Evolutionary conservation across 2,888 invertebrate species (phyloP).

Genomic region (Congeria kusceri): DNA sequence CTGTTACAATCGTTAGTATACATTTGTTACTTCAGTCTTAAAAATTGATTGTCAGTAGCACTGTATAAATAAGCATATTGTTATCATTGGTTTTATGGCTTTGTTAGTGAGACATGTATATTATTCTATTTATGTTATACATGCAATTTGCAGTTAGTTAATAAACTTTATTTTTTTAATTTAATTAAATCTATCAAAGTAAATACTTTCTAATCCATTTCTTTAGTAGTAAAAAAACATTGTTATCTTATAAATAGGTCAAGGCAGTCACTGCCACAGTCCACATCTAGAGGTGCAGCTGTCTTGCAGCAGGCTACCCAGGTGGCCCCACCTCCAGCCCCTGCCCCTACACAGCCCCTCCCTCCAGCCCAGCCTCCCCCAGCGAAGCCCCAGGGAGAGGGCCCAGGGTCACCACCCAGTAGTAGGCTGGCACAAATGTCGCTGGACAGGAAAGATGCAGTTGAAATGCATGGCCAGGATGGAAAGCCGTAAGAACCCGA

Average conservation of each 20-base stretch:
- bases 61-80: too few species aligned
- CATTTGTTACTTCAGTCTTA: not conserved
- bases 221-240: too few species aligned
- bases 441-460: slow-evolving; percentile 43
- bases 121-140: too few species aligned
- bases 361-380: slow-evolving; percentile 15
- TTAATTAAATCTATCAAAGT: too few species aligned
- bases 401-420: slow-evolving; percentile 20
- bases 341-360: slow-evolving; percentile 5
- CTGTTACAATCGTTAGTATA: slow-evolving; percentile 64
- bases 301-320: slow-evolving; percentile 31
- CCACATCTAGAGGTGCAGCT: slow-evolving; percentile 52
- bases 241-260: too few species aligned
- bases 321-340: slow-evolving; percentile 27
- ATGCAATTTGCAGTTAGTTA: too few species aligned
- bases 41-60: too few species aligned
- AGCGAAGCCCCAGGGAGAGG: slow-evolving; percentile 1
- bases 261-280: slow-evolving; percentile 44
- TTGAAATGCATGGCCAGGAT: slow-evolving; percentile 60
- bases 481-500: slow-evolving; percentile 67
- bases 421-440: slow-evolving; percentile 51
- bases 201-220: too few species aligned
- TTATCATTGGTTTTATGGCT: too few species aligned
- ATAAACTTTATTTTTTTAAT: too few species aligned
- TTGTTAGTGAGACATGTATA: too few species aligned